Evolutionary conservation across 2,888 invertebrate species (phyloP).

Genomic region (Chloroclysta siterata): DNA sequence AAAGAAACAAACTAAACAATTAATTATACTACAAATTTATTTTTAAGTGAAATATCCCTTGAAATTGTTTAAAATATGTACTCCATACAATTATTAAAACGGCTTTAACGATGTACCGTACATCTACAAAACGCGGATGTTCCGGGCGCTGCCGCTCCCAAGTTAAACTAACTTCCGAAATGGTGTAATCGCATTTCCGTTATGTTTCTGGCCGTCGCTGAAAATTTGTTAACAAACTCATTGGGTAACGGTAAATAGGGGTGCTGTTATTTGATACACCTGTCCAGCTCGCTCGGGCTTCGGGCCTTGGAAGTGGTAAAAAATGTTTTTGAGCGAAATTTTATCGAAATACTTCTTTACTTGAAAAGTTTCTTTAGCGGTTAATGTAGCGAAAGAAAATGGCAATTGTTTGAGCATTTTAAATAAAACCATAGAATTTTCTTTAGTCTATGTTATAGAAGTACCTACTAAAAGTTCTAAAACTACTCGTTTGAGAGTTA

Average conservation of each 20-base stretch:
- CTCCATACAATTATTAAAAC: constrained; percentile 20
- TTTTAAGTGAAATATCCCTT: constrained; percentile 12
- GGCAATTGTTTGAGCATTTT: not conserved
- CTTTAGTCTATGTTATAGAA: too few species aligned
- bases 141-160: constrained; percentile 59
- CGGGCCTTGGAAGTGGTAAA: not conserved
- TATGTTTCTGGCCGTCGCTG: constrained; percentile 61
- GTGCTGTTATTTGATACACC: constrained; percentile 30
- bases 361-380: too few species aligned
- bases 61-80: constrained; percentile 13
- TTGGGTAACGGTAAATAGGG: constrained; percentile 45
- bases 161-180: constrained; percentile 77
- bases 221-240: constrained; percentile 61
- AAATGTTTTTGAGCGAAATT: constrained; percentile 4
- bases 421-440: too few species aligned
- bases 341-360: not conserved
- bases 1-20: too few species aligned
- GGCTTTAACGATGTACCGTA: constrained; percentile 44
- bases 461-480: too few species aligned
- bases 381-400: not conserved
- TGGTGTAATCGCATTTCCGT: constrained; percentile 77
- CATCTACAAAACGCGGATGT: constrained; percentile 56
- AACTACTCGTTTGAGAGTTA: too few species aligned
- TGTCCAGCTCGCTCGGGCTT: constrained; percentile 14
- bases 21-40: too few species aligned